A percentile compares a stretch with the other conserved stretches of the same genome.
These are phyloP conservation scores for Malurus elegans DNA, from an alignment of 2,113 vertebrate species.

Conservation along the genomic window DNA sequence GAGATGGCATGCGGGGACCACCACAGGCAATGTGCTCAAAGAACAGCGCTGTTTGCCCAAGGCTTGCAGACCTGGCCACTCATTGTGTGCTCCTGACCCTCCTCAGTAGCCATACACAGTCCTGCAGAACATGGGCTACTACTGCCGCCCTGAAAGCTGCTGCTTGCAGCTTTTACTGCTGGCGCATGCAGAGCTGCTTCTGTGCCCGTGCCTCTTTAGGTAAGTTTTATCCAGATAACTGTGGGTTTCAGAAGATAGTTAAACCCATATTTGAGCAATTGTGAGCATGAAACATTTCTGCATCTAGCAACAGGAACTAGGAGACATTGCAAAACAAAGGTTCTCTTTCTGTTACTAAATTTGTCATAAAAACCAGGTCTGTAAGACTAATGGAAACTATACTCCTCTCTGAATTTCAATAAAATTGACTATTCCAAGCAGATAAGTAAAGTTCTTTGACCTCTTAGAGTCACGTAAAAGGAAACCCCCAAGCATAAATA, in stretches of 20 bases:
- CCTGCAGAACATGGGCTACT: not conserved
- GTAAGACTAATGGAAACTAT: not conserved
- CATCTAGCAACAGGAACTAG: not conserved
- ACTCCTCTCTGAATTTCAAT: not conserved
- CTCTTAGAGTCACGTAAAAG: not conserved
- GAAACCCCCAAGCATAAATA: not conserved
- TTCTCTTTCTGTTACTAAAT: not conserved
- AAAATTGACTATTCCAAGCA: not conserved
- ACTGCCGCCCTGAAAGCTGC: not conserved
- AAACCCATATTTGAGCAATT: not conserved
- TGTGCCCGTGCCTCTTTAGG: rapidly evolving
- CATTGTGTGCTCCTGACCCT: not conserved
- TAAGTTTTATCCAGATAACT: not conserved
- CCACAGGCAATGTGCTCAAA: not conserved
- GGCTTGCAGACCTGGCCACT: not conserved
- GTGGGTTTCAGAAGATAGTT: not conserved
- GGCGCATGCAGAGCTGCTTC: not conserved
- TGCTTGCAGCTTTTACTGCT: not conserved
- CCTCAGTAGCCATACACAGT: not conserved
- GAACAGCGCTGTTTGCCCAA: not conserved
- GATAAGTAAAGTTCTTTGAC: not conserved
- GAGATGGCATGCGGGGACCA: not conserved
- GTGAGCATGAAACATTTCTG: not conserved
- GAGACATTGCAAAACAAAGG: not conserved
- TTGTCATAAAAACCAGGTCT: not conserved